phyloP scores from a whole-genome alignment of 2,113 vertebrate genomes.

The Hoplias malabaricus region DNA sequence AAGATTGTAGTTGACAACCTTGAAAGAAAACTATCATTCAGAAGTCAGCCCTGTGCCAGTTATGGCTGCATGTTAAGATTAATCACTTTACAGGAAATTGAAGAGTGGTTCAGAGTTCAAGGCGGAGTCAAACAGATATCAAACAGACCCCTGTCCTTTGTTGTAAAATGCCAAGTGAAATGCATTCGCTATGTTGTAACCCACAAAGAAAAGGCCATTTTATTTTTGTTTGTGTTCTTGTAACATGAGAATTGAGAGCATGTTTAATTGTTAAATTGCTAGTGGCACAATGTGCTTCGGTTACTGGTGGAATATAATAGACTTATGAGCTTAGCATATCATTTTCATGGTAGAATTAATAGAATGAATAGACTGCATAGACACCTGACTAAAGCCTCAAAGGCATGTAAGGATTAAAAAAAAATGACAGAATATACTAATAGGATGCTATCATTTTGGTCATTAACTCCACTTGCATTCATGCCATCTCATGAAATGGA shows the following conservation, averaged over 20 bases:
- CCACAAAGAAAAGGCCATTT: not conserved
- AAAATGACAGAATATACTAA: too few relatives aligned
- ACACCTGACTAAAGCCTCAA: too few relatives aligned
- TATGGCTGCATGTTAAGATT: not conserved
- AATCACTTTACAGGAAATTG: not conserved
- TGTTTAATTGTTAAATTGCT: too few relatives aligned
- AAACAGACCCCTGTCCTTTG: not conserved
- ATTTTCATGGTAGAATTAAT: too few relatives aligned
- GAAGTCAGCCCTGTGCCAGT: not conserved
- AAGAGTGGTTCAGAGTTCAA: not conserved
- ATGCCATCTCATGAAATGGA: too few relatives aligned
- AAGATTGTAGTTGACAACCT: not conserved
- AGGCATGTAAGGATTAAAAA: too few relatives aligned
- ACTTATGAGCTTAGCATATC: too few relatives aligned
- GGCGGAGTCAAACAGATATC: not conserved
- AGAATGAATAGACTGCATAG: too few relatives aligned
- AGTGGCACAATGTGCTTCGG: too few relatives aligned
- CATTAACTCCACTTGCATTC: too few relatives aligned
- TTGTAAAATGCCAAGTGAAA: not conserved
- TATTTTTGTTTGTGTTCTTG: not conserved
- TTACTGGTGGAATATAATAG: too few relatives aligned
- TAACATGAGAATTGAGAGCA: not conserved
- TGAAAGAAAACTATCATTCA: not conserved
- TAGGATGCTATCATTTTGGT: too few relatives aligned
- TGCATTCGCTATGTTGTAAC: not conserved